phyloP scores from a whole-genome alignment of 2,113 vertebrate genomes.

The Tragelaphus buxtoni region DNA sequence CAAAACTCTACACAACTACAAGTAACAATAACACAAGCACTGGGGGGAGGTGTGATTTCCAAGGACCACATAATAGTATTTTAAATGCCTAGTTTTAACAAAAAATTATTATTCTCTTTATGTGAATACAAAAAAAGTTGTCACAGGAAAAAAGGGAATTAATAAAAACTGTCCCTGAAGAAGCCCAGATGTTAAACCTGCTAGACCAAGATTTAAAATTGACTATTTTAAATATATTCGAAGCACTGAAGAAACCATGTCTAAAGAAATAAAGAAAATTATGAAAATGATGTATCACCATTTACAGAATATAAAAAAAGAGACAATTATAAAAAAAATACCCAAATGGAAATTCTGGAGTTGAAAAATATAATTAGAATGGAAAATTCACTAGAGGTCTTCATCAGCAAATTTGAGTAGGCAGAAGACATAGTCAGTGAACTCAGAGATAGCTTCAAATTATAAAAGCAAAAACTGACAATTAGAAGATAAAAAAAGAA shows the following conservation, averaged over 20 bases:
- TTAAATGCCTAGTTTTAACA: not conserved
- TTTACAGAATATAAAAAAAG: not conserved
- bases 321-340: not conserved
- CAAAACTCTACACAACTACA: not conserved
- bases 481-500: not conserved
- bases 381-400: not conserved
- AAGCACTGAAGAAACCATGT: not conserved
- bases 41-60: not conserved
- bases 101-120: not conserved
- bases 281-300: not conserved
- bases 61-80: not conserved
- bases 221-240: not conserved
- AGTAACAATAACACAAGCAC: not conserved
- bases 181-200: not conserved
- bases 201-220: not conserved
- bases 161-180: not conserved
- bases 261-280: not conserved
- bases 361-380: slow-evolving; percentile 7
- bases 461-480: not conserved
- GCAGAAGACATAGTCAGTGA: not conserved
- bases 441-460: not conserved
- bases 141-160: not conserved
- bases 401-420: not conserved
- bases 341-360: not conserved
- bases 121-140: not conserved